Base-by-base conservation (phyloP, 1,140 invertebrate genomes). In the Drusus annulatus region DNA sequence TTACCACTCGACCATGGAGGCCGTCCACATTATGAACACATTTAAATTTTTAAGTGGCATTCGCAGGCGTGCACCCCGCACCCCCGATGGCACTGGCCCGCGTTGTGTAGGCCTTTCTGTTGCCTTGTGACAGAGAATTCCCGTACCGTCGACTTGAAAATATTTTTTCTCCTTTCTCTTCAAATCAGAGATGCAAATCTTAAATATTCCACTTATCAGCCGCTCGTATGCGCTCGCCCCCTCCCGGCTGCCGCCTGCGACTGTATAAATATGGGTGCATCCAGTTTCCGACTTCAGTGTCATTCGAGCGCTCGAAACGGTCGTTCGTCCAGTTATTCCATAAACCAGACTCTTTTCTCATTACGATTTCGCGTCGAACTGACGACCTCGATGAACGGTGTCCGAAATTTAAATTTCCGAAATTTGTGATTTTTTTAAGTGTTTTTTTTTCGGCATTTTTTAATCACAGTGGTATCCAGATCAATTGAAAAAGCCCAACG, bases 181-280 rank as follows among this genome's bases (percentile, higher is more conserved):
- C 60, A 36, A 63, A 63, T 63, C 23, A 63, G 8, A 63, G 60
- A 63, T 63, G 60, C 60, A 63, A 63, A 63, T 63, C 60, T 63
- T 25, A 63, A 28, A 25, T 28, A 15, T 8, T 16, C 21, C 60
- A 63, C 60, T 63, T 63, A 63, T 63, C 21, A n/a, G 23, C 10
- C 60, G 60, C 21, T 63, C 21, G 16, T 13, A 58, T 58, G 21
- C 60, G 60, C 60, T 19, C 10, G 10, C 60, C 23, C 31, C 31
- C 7, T 6, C 2, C 7, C 31, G 3, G 2, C 8, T 36, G 7
- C 31, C 31, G 8, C 31, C 8, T 3, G 4, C 31, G 25, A 21
- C 60, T 19, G 60, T 63, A 63, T 63, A 63, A 63, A 63, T 63
- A 63, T 25, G 60, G 60, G 60, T 63, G 60, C 60, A 63, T 63